A percentile compares a stretch with the other conserved stretches of the same genome.
These are phyloP conservation scores for Agapostemon virescens DNA, from an alignment of 2,888 invertebrate genomes.

Conservation along the genomic window DNA sequence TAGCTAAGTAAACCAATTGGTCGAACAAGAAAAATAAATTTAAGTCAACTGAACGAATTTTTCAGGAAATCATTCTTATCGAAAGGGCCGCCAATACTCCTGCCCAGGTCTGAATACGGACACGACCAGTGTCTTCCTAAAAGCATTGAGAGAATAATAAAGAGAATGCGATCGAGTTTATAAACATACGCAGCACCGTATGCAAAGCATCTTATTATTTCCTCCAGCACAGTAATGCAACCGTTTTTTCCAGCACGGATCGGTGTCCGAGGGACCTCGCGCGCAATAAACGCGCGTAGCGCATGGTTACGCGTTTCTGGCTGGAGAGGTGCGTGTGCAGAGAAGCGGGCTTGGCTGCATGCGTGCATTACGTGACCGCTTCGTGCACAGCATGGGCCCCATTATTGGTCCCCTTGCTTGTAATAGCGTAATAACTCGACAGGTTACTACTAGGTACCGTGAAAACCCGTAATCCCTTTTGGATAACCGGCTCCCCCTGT, in stretches of 20 bases:
- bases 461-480: slow-evolving; percentile 54
- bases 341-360: slow-evolving; percentile 37
- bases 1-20: no score
- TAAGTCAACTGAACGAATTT: no score
- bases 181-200: background rate
- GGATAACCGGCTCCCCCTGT: slow-evolving; percentile 36
- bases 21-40: no score
- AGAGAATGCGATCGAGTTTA: no score
- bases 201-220: background rate
- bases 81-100: no score
- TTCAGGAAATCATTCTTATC: no score
- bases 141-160: no score
- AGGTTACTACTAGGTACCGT: slow-evolving; percentile 58
- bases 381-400: slow-evolving; percentile 65
- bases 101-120: no score
- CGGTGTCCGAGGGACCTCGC: background rate
- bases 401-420: slow-evolving; percentile 60
- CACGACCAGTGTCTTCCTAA: no score
- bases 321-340: slow-evolving; percentile 45
- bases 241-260: slow-evolving; percentile 23
- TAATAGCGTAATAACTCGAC: slow-evolving; percentile 68
- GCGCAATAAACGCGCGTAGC: slow-evolving; percentile 30
- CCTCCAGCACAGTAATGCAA: slow-evolving; percentile 17
- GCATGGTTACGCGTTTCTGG: slow-evolving; percentile 42
- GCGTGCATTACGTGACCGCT: slow-evolving; percentile 64